Base-by-base conservation (phyloP, 2,888 invertebrate species). In the Mesorhabditis sp. region DNA sequence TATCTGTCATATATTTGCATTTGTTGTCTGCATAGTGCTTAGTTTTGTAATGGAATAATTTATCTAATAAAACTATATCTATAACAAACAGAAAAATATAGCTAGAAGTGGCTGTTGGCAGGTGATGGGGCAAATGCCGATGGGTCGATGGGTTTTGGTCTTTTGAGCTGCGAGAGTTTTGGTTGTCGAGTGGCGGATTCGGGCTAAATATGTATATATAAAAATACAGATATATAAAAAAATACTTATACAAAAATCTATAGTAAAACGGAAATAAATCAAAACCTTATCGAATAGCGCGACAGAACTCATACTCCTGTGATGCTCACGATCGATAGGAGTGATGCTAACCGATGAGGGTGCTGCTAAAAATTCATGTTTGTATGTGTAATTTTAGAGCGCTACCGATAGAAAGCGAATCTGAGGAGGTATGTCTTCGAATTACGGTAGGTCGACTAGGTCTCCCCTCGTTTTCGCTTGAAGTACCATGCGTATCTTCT, bases 351-450 rank as follows among this genome's bases (percentile, higher is more conserved):
- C 7, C n/a, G 58, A 50, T 50, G 58, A 50, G 7, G 58, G 58
- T 13, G 58, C 58, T 50, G 58, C 58, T 50, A n/a, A 50, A 50
- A 50, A 10, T n/a, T 50, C 58, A 50, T 50, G 28, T 28, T 28
- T 28, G 28, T 28, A 28, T 28, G 28, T 28, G 28, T 28, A 28
- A 28, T 28, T 28, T 28, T 28, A 28, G 58, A 50, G n/a, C 7
- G 7, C 7, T 50, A 50, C 58, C 58, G 7, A 50, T 50, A 10
- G 58, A 50, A 50, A 50, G 7, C n/a, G 58, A 50, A n/a, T 50
- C 58, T 50, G 58, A 50, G n/a, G 58, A 50, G 58, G 58, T 50
- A n/a, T 50, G n/a, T 50, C n/a, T 50, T 10, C 58, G 58, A n/a
- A 50, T 50, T 10, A 50, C 58, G 58, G 58, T 50, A 13, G 58